Conservation (phyloP, 2,888 invertebrate species). For the Conops quadrifasciatus region DNA sequence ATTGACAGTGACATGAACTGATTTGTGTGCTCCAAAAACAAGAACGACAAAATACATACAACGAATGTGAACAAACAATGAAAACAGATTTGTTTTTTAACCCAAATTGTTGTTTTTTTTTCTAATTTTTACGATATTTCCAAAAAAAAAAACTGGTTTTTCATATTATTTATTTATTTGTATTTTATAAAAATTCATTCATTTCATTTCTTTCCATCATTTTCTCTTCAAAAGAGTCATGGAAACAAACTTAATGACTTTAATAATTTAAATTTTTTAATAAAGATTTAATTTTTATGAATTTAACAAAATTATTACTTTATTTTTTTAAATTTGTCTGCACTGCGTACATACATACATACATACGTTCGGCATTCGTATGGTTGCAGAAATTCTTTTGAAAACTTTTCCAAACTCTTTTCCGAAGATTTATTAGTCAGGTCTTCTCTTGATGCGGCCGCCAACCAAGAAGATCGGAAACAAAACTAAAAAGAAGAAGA, state of each 20-base stretch:
- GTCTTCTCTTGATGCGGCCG: background rate
- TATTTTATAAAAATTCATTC: no score
- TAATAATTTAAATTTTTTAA: background rate
- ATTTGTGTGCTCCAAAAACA: background rate
- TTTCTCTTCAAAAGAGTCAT: background rate
- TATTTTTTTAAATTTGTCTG: slow-evolving; percentile 21
- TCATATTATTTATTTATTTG: background rate
- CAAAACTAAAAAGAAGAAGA: background rate
- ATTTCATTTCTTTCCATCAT: background rate
- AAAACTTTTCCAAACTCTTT: no score
- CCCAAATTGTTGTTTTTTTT: background rate
- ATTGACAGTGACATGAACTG: background rate
- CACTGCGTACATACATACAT: no score
- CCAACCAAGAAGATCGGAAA: no score
- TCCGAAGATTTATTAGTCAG: slow-evolving; percentile 18
- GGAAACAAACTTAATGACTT: background rate
- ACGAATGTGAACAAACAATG: no score
- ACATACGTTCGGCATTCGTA: background rate
- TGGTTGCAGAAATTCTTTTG: background rate
- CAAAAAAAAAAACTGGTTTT: background rate
- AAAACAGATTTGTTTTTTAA: background rate
- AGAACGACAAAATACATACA: no score
- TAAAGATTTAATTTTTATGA: background rate
- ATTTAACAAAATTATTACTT: slow-evolving; percentile 10
- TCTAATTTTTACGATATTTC: background rate